Evolutionary conservation across 2,113 vertebrate genomes (phyloP), one percentile per base, ranked within the genome.

Genomic region (Eleginops maclovinus): DNA sequence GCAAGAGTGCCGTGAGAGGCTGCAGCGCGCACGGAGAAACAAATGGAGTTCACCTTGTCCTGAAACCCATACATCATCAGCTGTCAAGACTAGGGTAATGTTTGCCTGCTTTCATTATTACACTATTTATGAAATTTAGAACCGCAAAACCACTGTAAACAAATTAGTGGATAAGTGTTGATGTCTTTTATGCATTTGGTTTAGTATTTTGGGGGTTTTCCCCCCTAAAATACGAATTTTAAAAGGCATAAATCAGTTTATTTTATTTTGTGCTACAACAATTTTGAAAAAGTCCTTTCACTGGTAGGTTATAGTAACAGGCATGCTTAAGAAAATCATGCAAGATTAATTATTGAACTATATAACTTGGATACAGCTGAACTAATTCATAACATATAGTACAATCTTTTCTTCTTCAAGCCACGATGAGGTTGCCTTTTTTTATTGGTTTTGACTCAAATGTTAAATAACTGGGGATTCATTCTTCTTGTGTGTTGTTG

Each of bases 31-130:
- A 81, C 26, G 22, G 24, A 59, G 68, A 79, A 88, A 91, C 51
- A 87, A 87, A 88, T 72, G 74, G 63, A 65, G 65, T 87, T 88
- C 80, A 90, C 88, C 85, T 89, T 86, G 84, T 85, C 67, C 73
- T 36, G 59, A 31, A 83, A 62, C 47, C 50, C 77, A 85, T 92
- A 79, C 79, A 87, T 89, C 87, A 90, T 82, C 65, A 56, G 72
- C 82, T 88, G 81, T 86, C 87, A 77, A 46, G 46, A 67, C 44
- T 56, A 14, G 53, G 51, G 51, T 43, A 51, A 74, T 17, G 41
- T 74, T 69, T 41, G 56, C 68, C 72, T 55, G 51, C 59, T 78
- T 69, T 59, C 43, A 77, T 83, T 49, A 79, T 41, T 28, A 67
- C 79, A 75, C 76, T 76, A 41, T 76, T 80, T 4, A 58, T 72